phyloP scores from a whole-genome alignment of 2,113 vertebrate genomes.

The Fulmarus glacialis region DNA sequence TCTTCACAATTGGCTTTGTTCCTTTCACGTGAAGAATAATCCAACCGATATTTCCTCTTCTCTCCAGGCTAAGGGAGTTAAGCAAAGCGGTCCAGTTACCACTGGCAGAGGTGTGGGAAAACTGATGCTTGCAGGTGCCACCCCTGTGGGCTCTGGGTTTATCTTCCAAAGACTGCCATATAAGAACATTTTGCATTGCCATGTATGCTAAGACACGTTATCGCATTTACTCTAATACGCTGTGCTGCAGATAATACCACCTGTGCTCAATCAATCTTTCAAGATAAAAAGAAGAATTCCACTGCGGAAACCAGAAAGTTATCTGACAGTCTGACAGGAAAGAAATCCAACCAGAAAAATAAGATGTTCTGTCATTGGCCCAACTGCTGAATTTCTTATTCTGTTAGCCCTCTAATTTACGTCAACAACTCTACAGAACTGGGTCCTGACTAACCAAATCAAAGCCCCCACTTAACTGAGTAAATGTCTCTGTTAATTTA shows the following conservation, averaged over 20 bases:
- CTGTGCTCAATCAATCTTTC: background rate
- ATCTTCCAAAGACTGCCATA: background rate
- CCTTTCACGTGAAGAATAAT: background rate
- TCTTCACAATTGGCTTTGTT: background rate
- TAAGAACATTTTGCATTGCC: background rate
- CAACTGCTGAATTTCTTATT: background rate
- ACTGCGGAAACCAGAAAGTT: background rate
- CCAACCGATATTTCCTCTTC: background rate
- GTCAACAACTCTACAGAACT: background rate
- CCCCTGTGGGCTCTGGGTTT: background rate
- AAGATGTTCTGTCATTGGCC: background rate
- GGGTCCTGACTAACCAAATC: conserved; percentile 40
- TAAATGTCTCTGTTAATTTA: conserved; percentile 53
- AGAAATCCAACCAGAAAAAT: conserved; percentile 9
- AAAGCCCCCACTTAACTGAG: conserved; percentile 45
- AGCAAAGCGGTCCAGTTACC: background rate
- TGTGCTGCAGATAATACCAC: background rate
- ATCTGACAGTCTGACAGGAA: conserved; percentile 1
- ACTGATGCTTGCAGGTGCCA: background rate
- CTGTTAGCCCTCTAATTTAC: conserved; percentile 46
- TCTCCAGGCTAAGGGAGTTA: background rate
- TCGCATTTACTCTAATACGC: background rate
- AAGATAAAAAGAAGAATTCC: background rate
- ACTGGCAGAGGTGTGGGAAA: background rate
- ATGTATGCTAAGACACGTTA: accelerated